Evolutionary conservation across 2,797 vertebrate genomes (phyloP), one percentile per base, ranked within the genome.

Genomic region (Myiothlypis chrysogaster): DNA sequence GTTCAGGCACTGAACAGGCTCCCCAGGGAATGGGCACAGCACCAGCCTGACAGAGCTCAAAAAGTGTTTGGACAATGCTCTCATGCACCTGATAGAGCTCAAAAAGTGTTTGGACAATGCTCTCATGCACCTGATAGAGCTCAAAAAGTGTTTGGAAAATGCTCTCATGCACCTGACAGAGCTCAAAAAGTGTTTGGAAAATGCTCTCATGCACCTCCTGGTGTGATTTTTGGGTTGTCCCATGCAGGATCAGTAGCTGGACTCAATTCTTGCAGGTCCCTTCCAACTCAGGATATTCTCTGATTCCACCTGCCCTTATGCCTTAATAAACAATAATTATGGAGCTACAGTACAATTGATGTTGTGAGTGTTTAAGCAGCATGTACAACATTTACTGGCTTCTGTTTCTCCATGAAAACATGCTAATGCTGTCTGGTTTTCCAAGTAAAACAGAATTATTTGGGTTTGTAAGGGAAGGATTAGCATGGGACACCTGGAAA

Each of bases 201-300:
- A 3, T 0, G 1, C 20, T n/a, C n/a, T 34, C 18, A 27, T 5
- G 14, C 21, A 17, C 6, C 22, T 50, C 9, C 15, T 30, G n/a
- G 6, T 19, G 56, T 14, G 52, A 59, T 57, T 57, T 77, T 57
- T 64, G 28, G 25, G 21, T 8, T 70, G 37, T 44, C 7, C 24
- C 6, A 1, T 32, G n/a, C 64, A 64, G 64, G 15, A 17, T 25
- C 11, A 52, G 44, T 21, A 70, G 12, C 0, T 52, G 24, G 12
- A 43, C 6, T 60, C 8, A 28, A 13, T 52, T 57, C 24, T 39
- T 56, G 5, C 7, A 28, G 14, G 23, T 28, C 37, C 28, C 7
- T 63, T 56, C 23, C 49, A 56, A 0, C 13, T 89, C 70, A 56
- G 28, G 12, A 3, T 21, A 24, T 56, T 76, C 27, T 43, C 10